phyloP scores from a whole-genome alignment of 2,888 invertebrate genomes.

The Eristalis tenax region DNA sequence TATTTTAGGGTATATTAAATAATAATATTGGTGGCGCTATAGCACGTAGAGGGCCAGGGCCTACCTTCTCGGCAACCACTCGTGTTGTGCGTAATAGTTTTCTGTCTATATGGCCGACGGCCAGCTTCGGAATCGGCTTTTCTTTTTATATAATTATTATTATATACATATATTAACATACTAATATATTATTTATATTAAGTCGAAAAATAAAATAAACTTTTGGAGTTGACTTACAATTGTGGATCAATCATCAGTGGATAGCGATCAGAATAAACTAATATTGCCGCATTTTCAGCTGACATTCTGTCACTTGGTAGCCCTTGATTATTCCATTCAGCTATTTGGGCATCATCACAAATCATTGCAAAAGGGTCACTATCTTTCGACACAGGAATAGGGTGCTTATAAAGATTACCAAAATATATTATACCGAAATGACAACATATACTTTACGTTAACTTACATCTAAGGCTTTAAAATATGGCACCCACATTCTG shows the following conservation, averaged over 20 bases:
- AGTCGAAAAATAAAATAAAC: no score
- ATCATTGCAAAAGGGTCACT: constrained; percentile 92
- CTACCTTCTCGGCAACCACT: no score
- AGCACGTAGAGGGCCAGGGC: no score
- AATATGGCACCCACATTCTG: constrained; percentile 90
- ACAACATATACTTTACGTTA: background rate
- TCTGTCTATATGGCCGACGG: no score
- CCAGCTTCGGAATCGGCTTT: no score
- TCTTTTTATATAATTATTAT: no score
- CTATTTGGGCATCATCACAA: constrained; percentile 95
- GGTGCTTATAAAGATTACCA: constrained; percentile 81
- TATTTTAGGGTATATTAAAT: no score
- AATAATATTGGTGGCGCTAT: no score
- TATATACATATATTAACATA: no score
- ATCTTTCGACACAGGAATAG: constrained; percentile 90
- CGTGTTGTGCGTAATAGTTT: no score
- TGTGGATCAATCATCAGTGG: constrained; percentile 98
- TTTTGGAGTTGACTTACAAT: constrained; percentile 81
- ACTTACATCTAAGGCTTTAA: constrained; percentile 84
- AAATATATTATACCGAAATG: background rate
- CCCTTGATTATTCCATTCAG: constrained; percentile 97
- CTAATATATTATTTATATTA: no score
- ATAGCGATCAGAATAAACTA: constrained; percentile 94
- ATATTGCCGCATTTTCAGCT: constrained; percentile 95
- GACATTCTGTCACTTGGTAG: constrained; percentile 96